These are phyloP conservation scores for Ips typographus DNA, from an alignment of 1,140 invertebrate genomes.

Conservation along the genomic window DNA sequence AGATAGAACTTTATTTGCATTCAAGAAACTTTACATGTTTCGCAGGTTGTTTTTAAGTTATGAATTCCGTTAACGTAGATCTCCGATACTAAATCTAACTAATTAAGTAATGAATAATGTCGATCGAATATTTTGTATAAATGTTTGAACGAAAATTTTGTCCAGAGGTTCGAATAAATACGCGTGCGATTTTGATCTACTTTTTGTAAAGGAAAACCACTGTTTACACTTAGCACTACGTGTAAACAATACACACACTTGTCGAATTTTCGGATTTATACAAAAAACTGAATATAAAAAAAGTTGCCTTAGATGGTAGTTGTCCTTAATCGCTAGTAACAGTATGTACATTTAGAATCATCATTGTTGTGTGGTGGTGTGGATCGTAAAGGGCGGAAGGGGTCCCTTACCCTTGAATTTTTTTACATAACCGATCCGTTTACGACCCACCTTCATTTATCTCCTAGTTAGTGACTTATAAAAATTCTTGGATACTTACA, in stretches of 20 bases:
- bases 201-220: too few relatives aligned
- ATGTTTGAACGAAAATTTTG: too few relatives aligned
- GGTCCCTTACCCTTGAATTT: too few relatives aligned
- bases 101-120: conserved; percentile 25
- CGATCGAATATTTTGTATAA: too few relatives aligned
- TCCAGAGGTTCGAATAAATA: too few relatives aligned
- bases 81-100: conserved; percentile 42
- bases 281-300: conserved; percentile 31
- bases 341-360: conserved; percentile 55
- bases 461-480: too few relatives aligned
- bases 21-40: conserved; percentile 53
- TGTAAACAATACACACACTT: conserved; percentile 24
- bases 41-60: conserved; percentile 45
- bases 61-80: conserved; percentile 34
- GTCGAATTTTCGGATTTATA: conserved; percentile 30
- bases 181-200: too few relatives aligned
- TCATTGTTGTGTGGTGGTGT: conserved; percentile 46
- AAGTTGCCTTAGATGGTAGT: conserved; percentile 20
- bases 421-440: too few relatives aligned
- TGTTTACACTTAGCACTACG: too few relatives aligned
- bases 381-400: not conserved
- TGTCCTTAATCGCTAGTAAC: conserved; percentile 48
- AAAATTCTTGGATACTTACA: too few relatives aligned
- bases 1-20: conserved; percentile 54
- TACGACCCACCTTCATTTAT: too few relatives aligned